A percentile compares a stretch with the other conserved stretches of the same genome.
phyloP scores from a whole-genome alignment of 1,140 invertebrate species.

The Teleogryllus occipitalis region DNA sequence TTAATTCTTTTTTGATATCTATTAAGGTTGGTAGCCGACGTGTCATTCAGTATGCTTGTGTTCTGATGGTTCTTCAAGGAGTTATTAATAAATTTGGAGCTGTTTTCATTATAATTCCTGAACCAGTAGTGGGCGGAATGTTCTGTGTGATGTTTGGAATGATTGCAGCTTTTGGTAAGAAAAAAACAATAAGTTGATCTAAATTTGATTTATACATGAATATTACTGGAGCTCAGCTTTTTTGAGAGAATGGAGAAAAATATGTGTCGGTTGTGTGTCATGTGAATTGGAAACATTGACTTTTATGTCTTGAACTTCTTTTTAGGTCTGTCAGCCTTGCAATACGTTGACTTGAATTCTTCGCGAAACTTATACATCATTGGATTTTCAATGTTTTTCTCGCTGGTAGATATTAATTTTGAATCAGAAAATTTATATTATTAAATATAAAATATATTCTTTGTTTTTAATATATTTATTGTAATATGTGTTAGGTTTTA shows the following conservation, averaged over 20 bases:
- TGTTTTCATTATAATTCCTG: constrained; percentile 79
- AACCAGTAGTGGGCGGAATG: constrained; percentile 79
- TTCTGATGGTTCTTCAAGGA: constrained; percentile 70
- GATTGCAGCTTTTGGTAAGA: constrained; percentile 65
- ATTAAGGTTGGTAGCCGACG: constrained; percentile 55
- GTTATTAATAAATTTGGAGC: constrained; percentile 76
- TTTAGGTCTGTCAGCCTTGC: constrained; percentile 65
- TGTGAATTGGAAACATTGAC: background rate
- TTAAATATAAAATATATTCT: background rate
- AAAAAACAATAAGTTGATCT: background rate
- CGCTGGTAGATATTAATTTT: constrained; percentile 44
- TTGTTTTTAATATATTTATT: background rate
- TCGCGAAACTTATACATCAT: constrained; percentile 78
- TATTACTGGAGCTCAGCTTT: background rate
- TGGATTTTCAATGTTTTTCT: constrained; percentile 81
- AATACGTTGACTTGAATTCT: constrained; percentile 74
- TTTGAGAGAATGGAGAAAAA: background rate
- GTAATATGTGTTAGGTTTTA: constrained; percentile 41
- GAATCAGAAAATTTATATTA: background rate
- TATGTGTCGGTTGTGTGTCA: background rate
- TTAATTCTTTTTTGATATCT: background rate
- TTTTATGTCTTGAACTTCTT: constrained; percentile 25
- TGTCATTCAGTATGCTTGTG: constrained; percentile 72
- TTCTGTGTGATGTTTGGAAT: constrained; percentile 84
- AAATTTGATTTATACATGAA: no score